Evolutionary conservation across 2,113 vertebrate genomes (phyloP).

Genomic region (Narcine bancroftii): DNA sequence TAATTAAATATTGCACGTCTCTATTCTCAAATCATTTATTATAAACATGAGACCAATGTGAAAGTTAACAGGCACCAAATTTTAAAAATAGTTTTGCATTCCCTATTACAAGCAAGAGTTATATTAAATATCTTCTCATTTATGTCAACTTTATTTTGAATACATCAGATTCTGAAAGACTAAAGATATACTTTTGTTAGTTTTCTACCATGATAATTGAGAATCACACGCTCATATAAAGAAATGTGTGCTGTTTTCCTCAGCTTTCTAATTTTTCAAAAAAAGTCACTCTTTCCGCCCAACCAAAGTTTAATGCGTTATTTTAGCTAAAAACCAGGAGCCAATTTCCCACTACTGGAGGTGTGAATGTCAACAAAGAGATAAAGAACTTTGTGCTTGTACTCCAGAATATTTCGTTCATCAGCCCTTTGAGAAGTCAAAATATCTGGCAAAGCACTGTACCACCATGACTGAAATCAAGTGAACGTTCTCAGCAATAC

Average conservation of each 20-base stretch:
- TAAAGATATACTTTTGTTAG: neutral
- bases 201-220: neutral
- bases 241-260: neutral
- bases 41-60: neutral
- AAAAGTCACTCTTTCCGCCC: neutral
- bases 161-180: neutral
- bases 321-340: neutral
- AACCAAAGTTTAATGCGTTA: neutral
- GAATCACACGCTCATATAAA: neutral
- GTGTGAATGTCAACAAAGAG: neutral
- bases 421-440: neutral
- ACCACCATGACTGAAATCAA: neutral
- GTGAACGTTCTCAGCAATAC: neutral
- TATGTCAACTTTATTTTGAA: neutral
- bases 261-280: neutral
- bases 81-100: slow-evolving; percentile 6
- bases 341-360: neutral
- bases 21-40: neutral
- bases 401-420: neutral
- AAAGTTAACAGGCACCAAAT: neutral
- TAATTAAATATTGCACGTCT: neutral
- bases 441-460: neutral
- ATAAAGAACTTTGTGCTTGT: neutral
- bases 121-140: neutral
- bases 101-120: neutral